These are phyloP conservation scores for Ceramica pisi DNA, from an alignment of 2,888 invertebrate genomes.

Conservation along the genomic window DNA sequence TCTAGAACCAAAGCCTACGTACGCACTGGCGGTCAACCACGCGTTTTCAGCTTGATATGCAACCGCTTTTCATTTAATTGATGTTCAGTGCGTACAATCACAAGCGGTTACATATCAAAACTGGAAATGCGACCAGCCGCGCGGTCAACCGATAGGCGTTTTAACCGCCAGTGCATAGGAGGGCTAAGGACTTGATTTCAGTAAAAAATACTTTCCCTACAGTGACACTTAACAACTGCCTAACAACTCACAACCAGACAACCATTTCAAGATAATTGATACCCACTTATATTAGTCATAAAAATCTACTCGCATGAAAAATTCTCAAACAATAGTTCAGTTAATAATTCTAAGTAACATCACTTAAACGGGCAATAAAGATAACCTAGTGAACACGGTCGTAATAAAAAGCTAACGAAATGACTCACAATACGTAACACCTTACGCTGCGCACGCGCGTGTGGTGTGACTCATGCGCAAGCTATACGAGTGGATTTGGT, in stretches of 20 bases:
- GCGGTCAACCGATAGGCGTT: too few species aligned
- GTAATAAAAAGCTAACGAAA: slow-evolving; percentile 67
- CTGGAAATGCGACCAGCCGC: too few species aligned
- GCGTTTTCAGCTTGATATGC: too few species aligned
- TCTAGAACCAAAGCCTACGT: too few species aligned
- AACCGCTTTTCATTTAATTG: too few species aligned
- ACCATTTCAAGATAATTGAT: background rate
- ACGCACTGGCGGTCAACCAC: too few species aligned
- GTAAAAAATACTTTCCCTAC: too few species aligned
- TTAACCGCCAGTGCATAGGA: too few species aligned
- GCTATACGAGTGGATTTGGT: slow-evolving; percentile 50
- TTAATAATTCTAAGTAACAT: slow-evolving; percentile 47
- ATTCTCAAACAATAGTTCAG: slow-evolving; percentile 18
- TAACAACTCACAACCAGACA: background rate
- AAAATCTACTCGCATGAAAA: background rate
- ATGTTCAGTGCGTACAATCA: too few species aligned
- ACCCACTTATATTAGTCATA: background rate
- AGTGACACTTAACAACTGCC: too few species aligned
- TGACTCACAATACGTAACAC: slow-evolving; percentile 64
- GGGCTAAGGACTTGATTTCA: too few species aligned
- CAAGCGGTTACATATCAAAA: too few species aligned
- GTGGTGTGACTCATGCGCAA: slow-evolving; percentile 54
- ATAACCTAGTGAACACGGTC: slow-evolving; percentile 55
- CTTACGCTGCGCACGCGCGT: slow-evolving; percentile 62
- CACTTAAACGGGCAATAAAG: slow-evolving; percentile 56